Conservation (phyloP, 2,888 invertebrate genomes). For the Timema podura region DNA sequence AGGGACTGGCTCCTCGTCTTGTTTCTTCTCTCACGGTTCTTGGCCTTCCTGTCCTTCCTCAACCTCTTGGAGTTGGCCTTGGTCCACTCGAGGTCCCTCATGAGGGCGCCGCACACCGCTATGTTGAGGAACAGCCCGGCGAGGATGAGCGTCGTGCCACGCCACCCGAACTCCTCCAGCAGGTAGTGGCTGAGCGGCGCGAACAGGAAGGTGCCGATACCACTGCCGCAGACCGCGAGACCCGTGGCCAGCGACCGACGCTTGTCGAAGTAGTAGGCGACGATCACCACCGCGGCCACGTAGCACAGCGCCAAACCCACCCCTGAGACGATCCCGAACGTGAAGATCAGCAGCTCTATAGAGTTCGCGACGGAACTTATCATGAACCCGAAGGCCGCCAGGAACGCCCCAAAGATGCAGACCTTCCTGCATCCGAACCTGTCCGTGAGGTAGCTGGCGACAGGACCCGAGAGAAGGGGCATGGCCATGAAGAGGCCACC, state of each 20-base stretch:
- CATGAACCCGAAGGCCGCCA: constrained; percentile 73
- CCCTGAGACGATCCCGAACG: constrained; percentile 79
- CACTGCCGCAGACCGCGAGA: constrained; percentile 80
- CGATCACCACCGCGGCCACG: constrained; percentile 86
- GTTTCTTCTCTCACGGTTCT: constrained; percentile 58
- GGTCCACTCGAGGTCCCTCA: constrained; percentile 72
- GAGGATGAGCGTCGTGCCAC: constrained; percentile 75
- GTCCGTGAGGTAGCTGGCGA: constrained; percentile 79
- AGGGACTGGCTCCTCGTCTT: constrained; percentile 53
- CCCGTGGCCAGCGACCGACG: constrained; percentile 81
- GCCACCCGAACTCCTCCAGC: constrained; percentile 75
- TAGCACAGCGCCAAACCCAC: constrained; percentile 82
- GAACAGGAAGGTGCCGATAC: constrained; percentile 83
- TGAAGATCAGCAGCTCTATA: constrained; percentile 72
- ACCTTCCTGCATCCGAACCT: constrained; percentile 71
- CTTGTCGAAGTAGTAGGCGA: constrained; percentile 86
- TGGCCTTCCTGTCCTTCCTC: constrained; percentile 44
- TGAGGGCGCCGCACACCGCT: constrained; percentile 74
- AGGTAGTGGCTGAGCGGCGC: constrained; percentile 73
- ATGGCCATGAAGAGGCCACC: constrained; percentile 89
- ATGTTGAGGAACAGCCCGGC: constrained; percentile 78
- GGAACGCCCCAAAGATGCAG: constrained; percentile 70
- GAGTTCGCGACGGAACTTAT: constrained; percentile 71
- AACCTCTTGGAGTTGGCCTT: constrained; percentile 43
- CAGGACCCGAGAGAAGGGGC: constrained; percentile 63